Evolutionary conservation across 1,140 invertebrate species (phyloP), one percentile per base, ranked within the genome.

Genomic region (Drosophila littoralis): DNA sequence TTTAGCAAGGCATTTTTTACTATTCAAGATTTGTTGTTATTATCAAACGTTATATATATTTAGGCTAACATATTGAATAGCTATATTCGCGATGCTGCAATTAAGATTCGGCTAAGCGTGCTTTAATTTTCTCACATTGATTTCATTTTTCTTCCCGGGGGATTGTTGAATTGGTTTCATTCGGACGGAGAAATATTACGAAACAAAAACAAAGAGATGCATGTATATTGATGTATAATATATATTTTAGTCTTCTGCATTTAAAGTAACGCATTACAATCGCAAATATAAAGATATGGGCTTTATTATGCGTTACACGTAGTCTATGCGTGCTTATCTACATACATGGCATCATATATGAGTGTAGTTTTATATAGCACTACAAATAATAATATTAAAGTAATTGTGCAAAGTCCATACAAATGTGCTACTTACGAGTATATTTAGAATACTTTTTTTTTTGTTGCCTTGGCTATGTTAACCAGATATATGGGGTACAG

Each of bases 231-330:
- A n/a, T n/a, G 8, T 46, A 7, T 22, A 5, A 22, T 42, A 28
- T 10, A 40, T 40, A 42, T 13, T 42, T 13, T 7, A 42, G 6
- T n/a, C 40, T 28, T 28, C 22, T 28, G 22, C 38, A n/a, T 12
- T n/a, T n/a, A 42, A n/a, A 13, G 6, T 13, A 22, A 4, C 45
- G 9, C 3, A 7, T 15, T 17, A 17, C 2, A 17, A 13, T 8
- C 43, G 17, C 6, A 45, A 32, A 7, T 48, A 32, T 32, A 50
- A 32, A 32, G 48, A 50, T 50, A 33, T 50, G 7, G 7, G 3
- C 12, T 50, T 50, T 32, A 17, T 50, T 50, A 50, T 50, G 28
- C 40, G 40, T 12, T 50, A 17, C 46, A 50, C 15, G 46, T 50
- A 12, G 10, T n/a, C 28, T 50, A 12, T n/a, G 28, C 48, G n/a